Base-by-base conservation (phyloP, 2,888 invertebrate species). In the Macropis europaea region DNA sequence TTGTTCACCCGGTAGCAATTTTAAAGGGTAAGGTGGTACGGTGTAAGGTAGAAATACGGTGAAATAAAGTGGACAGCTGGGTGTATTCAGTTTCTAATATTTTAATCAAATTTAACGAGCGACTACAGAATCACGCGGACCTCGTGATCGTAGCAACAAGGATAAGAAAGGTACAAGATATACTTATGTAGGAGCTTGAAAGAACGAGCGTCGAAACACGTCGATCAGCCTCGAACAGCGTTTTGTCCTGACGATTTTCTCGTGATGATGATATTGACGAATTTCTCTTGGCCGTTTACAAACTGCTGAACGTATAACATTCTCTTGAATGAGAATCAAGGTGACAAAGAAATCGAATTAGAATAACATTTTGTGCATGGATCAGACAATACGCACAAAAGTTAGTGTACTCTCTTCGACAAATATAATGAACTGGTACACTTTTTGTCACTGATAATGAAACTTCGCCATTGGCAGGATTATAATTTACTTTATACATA, bases 51-150 rank as follows among this genome's bases (percentile, higher is more conserved):
- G 42, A 26, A 42, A 13, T 30, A 38, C 22, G 36, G 45, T 53
- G 22, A 34, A 77, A 81, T 75, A 81, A 72, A 79, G 19, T 68
- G 52, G 53, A 72, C 74, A 72, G 54, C 50, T 57, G 19, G 24
- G 52, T 34, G 30, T 36, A 54, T 19, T 66, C 60, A 28, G 53
- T 81, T 79, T 81, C 77, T 77, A 81, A 42, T 77, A 50, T 77
- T 81, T 81, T 81, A 81, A 81, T 81, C 68, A 81, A 81, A 79
- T 81, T 79, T 79, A 81, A 81, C 77, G 79, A 75, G 61, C 59
- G 56, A 68, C 70, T 77, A 79, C 81, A 81, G 72, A 47, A 59
- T 66, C 73, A 70, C 70, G 64, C 43, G 42, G 47, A 78, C 71
- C 57, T 60, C 72, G 69, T 75, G 63, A 54, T 47, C 59, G 77